Evolutionary conservation across 1,140 invertebrate species (phyloP).

Genomic region (Ganaspis sp.): DNA sequence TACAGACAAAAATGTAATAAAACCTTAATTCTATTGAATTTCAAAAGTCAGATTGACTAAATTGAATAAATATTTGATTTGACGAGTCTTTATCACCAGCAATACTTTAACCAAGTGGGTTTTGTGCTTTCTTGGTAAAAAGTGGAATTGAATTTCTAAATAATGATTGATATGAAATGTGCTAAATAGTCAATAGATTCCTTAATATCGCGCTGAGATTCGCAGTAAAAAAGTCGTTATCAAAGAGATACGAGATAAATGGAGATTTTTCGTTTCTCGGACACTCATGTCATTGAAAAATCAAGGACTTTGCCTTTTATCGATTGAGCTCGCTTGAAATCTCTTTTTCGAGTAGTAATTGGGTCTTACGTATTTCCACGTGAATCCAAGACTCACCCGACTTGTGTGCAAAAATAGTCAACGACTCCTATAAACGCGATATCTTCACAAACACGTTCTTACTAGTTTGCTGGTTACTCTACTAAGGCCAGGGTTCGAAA

Average conservation of each 20-base stretch:
- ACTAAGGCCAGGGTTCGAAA: slow-evolving; percentile 62
- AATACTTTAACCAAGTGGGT: too few relatives aligned
- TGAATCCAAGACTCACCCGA: neutral
- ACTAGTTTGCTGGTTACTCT: slow-evolving; percentile 38
- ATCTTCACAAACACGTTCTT: slow-evolving; percentile 62
- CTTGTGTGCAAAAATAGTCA: neutral
- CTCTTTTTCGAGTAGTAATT: slow-evolving; percentile 11
- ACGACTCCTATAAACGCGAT: slow-evolving; percentile 50
- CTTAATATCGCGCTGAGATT: neutral
- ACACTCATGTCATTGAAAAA: slow-evolving; percentile 23
- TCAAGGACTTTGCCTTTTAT: slow-evolving; percentile 11
- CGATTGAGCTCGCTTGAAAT: neutral
- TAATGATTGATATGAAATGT: neutral
- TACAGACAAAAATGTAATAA: too few relatives aligned
- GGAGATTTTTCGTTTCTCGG: neutral
- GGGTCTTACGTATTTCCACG: slow-evolving; percentile 1
- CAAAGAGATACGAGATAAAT: neutral
- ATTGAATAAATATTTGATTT: too few relatives aligned
- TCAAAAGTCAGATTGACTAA: too few relatives aligned
- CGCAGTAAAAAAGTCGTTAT: neutral
- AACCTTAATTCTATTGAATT: too few relatives aligned
- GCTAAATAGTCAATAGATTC: slow-evolving; percentile 5
- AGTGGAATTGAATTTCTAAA: too few relatives aligned
- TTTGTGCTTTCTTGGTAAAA: too few relatives aligned
- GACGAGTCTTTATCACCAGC: too few relatives aligned